Percentiles rank a stretch among this genome's conserved stretches.
Conservation (phyloP, 2,113 vertebrate species). For the Helogale parvula region DNA sequence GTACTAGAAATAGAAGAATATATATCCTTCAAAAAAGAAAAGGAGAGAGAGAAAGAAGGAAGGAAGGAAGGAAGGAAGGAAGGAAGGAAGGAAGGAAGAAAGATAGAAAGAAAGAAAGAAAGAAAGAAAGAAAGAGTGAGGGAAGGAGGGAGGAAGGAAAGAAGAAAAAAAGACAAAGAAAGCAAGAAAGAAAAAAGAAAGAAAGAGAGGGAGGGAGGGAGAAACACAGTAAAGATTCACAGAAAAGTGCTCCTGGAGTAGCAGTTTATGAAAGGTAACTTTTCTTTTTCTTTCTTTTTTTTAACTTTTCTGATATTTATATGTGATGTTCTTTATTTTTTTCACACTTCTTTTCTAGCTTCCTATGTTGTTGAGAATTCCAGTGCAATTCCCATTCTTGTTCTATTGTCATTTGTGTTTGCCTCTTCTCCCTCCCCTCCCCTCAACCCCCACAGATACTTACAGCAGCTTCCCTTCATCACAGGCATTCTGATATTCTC, state of each 20-base stretch:
- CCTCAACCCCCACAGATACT: fast-evolving
- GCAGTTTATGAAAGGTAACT: background rate
- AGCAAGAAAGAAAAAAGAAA: background rate
- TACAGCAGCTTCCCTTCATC: background rate
- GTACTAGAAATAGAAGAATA: background rate
- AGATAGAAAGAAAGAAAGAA: no score
- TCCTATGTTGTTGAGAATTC: background rate
- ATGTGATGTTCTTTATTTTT: background rate
- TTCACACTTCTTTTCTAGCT: background rate
- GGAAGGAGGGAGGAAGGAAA: background rate
- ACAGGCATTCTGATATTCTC: background rate
- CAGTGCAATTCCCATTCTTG: background rate
- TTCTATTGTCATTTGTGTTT: background rate
- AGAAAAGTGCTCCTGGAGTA: background rate
- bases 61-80: background rate
- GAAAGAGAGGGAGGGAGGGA: background rate
- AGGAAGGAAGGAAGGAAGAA: background rate
- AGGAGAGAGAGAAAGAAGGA: background rate
- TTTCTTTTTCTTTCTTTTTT: background rate
- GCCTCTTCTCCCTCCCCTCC: background rate
- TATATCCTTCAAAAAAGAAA: background rate
- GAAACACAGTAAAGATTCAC: background rate
- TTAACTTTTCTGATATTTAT: background rate
- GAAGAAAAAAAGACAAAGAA: background rate
- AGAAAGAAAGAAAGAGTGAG: background rate